A percentile compares a stretch with the other conserved stretches of the same genome.
Conservation (phyloP, 2,113 vertebrate species). For the Aleadryas rufinucha region DNA sequence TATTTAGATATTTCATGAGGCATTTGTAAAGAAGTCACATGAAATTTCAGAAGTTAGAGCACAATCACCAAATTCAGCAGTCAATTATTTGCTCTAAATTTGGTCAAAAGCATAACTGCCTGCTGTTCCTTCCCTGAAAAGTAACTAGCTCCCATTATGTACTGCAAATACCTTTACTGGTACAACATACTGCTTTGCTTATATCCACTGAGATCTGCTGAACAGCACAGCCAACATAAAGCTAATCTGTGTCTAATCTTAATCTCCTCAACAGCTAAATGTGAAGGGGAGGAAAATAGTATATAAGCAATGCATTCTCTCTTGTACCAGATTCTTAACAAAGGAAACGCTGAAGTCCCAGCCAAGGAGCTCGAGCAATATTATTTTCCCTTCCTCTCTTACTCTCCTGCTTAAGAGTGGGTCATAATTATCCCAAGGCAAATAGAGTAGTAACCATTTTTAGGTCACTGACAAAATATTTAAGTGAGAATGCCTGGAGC, state of each 20-base stretch:
- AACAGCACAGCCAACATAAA: background rate
- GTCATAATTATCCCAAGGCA: background rate
- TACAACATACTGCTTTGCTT: background rate
- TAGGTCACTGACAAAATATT: conserved; percentile 31
- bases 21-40: background rate
- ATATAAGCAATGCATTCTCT: background rate
- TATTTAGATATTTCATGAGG: background rate
- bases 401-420: background rate
- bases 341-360: background rate
- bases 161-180: background rate
- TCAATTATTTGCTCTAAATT: background rate
- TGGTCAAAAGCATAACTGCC: background rate
- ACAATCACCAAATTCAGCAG: background rate
- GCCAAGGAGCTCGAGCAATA: background rate
- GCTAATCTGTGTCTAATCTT: background rate
- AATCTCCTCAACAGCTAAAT: background rate
- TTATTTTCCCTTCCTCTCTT: background rate
- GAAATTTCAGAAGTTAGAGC: background rate
- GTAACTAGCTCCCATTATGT: background rate
- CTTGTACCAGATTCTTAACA: background rate
- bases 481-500: background rate
- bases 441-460: background rate
- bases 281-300: background rate
- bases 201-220: background rate
- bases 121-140: background rate